Evolutionary conservation across 1,140 invertebrate species (phyloP), one percentile per base, ranked within the genome.

Genomic region (Drosophila kikkawai): DNA sequence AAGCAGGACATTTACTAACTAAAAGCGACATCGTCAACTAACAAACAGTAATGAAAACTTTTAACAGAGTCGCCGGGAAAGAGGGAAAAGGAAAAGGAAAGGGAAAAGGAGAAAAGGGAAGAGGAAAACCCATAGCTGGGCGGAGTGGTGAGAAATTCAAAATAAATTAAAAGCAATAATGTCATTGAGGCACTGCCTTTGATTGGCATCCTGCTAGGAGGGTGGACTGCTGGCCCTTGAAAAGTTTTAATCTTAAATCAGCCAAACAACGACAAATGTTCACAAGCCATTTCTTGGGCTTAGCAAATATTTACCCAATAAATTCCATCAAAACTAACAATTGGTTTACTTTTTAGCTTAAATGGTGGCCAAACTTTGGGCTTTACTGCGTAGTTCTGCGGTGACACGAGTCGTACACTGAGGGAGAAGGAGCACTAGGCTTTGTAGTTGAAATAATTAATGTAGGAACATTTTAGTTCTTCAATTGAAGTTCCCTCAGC

Each of bases 241-340:
- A 84, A 85, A 80, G 47, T 85, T 85, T 80, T 85, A 85, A 85
- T 85, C 82, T 84, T 85, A 85, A 85, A 81, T 85, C 82, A 84
- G 77, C 41, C 75, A 29, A 78, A 80, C 50, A 55, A 80, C 57
- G 67, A 71, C 67, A 84, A 85, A 79, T 79, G 75, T 81, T 81
- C 67, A 70, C 77, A 83, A 83, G 78, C 77, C 74, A 83, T 76
- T 78, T 79, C 80, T 73, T 81, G 60, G 75, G 75, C 78, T 85
- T 81, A 58, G 67, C 82, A 83, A 90, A 87, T 90, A 84, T 90
- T 87, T 87, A 82, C 58, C 71, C 78, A 90, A 90, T 84, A 87
- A 90, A 90, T 90, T 90, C 85, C 80, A 84, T 87, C 81, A 90
- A 83, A 90, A 84, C 80, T 90, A 90, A 87, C 80, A 87, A 90